Evolutionary conservation across 1,140 invertebrate genomes (phyloP), one percentile per base, ranked within the genome.

Genomic region (Ruditapes philippinarum): DNA sequence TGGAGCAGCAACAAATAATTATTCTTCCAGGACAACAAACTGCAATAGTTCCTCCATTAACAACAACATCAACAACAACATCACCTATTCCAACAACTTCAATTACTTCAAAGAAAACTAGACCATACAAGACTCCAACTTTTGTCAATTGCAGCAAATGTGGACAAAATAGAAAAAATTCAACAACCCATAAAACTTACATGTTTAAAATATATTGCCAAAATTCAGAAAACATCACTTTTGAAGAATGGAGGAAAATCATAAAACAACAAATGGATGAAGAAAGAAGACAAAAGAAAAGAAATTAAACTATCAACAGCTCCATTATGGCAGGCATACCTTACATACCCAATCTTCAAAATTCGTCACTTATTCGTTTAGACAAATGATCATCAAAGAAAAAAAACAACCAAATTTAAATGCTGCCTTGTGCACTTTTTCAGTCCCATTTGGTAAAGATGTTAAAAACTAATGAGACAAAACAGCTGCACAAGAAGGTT

Each of bases 401-500:
- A 78, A 78, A 78, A 49, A 31, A 40, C 40, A 49, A 45, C 1
- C 22, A 78, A 78, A 78, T 45, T 78, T 45, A 28, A 78, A 40
- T 78, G 38, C 38, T 78, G 38, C 42, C 73, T 45, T 78, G 42
- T 78, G 42, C 19, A 33, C 73, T 78, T 73, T 73, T 38, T 62
- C 11, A 5, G 40, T 73, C 68, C 36, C 68, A 73, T 38, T 22
- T 38, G 31, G 68, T 17, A 73, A 73, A 73, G 68, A 73, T 45
- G 4, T 73, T 73, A 1, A 17, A 73, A 38, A 17, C 68, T 73
- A 22, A 73, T 73, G 68, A 5, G 68, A 40, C 68, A 38, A 5
- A 73, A 65, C 1, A 68, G 19, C 31, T 80, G 42, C 73, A 88
- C 38, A 54, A 88, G 74, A 88, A 88, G 85, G 85, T 88, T 88